Percentiles rank a stretch among this genome's conserved stretches.
These are phyloP conservation scores for Caiman crocodilus DNA, from an alignment of 2,797 vertebrate species.

Conservation along the genomic window DNA sequence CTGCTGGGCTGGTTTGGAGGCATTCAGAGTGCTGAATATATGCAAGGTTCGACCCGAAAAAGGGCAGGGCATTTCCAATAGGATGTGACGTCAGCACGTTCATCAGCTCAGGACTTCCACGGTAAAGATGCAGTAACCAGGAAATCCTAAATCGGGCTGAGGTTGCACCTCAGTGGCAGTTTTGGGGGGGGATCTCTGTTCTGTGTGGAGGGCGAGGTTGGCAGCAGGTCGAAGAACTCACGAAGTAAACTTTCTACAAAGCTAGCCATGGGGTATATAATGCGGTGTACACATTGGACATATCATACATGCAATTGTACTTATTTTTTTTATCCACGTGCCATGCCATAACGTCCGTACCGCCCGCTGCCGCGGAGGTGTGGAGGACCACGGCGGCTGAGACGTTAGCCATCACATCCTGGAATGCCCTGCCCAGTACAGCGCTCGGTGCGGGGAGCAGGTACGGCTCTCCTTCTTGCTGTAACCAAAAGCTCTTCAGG, in stretches of 20 bases:
- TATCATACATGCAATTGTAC: background rate
- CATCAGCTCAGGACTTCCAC: background rate
- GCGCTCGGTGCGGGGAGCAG: background rate
- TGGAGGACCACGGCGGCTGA: background rate
- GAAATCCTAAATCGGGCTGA: background rate
- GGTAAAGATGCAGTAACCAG: background rate
- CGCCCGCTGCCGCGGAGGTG: background rate
- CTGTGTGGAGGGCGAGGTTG: background rate
- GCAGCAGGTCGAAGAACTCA: background rate
- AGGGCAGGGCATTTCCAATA: background rate
- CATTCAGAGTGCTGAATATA: background rate
- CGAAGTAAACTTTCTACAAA: background rate
- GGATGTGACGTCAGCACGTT: background rate
- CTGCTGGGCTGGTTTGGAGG: background rate
- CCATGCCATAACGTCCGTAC: background rate
- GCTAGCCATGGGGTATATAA: background rate
- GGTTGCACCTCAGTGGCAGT: too few species aligned
- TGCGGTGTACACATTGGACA: constrained; percentile 10
- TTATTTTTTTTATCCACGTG: constrained; percentile 36
- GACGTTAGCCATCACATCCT: background rate
- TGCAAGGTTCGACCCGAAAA: background rate
- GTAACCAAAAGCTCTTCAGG: background rate
- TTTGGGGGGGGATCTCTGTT: background rate
- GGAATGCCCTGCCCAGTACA: background rate
- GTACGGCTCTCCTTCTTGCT: background rate